phyloP scores from a whole-genome alignment of 92 coral and sea anemone species.

The Paramuricea clavata region DNA sequence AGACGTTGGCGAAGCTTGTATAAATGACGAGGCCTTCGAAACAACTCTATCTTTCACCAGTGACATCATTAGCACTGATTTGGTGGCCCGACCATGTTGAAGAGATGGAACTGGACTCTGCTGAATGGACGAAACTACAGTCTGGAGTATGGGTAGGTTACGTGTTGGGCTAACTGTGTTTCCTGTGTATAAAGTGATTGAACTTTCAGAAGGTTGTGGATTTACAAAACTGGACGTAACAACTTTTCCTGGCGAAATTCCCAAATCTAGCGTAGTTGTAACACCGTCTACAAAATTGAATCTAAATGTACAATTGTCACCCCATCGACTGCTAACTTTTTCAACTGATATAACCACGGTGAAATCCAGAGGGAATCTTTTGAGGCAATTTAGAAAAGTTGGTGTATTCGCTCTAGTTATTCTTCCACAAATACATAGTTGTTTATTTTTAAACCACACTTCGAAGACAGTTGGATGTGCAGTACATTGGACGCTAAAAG shows the following conservation, averaged over 20 bases:
- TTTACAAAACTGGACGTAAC: neutral
- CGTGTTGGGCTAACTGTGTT: neutral
- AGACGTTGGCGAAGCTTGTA: neutral
- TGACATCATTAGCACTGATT: neutral
- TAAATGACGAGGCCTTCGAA: neutral
- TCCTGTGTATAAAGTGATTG: neutral
- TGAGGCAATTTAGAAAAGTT: neutral
- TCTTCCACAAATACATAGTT: neutral
- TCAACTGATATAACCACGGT: neutral
- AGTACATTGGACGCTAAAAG: neutral
- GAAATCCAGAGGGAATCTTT: neutral
- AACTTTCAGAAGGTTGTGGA: neutral
- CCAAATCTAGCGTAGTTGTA: neutral
- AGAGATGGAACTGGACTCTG: neutral
- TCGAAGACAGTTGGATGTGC: neutral
- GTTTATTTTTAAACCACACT: neutral
- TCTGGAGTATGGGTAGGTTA: neutral
- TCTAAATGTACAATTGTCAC: conserved; percentile 1
- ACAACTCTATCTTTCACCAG: neutral
- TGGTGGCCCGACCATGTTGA: neutral
- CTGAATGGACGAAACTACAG: neutral
- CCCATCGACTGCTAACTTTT: neutral
- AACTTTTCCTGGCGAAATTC: neutral
- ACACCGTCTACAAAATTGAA: neutral
- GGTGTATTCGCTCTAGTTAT: too few relatives aligned